Conservation (phyloP, 2,113 vertebrate species). For the Grammomys dolichurus region DNA sequence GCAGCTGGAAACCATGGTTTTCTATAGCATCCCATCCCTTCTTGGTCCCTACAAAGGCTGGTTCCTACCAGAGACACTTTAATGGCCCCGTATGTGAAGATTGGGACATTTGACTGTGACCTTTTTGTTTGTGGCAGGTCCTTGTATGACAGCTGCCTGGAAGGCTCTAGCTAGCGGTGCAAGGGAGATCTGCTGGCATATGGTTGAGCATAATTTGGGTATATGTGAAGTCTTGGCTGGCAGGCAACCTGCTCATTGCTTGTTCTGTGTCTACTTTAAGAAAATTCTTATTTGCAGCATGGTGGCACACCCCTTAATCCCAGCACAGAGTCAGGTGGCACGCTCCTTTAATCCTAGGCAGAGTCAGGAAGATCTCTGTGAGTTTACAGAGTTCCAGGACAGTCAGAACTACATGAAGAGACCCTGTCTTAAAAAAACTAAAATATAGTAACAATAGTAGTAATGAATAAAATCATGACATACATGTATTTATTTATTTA, state of each 20-base stretch:
- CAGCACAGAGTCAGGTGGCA: background rate
- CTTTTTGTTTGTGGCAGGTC: background rate
- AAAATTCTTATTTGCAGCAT: background rate
- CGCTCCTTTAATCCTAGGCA: background rate
- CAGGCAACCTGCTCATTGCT: background rate
- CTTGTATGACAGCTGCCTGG: fast-evolving
- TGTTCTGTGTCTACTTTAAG: background rate
- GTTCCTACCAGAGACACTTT: background rate
- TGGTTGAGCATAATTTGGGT: too few relatives aligned
- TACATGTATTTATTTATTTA: too few relatives aligned
- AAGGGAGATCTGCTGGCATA: fast-evolving
- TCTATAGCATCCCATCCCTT: too few relatives aligned
- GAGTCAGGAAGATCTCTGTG: background rate
- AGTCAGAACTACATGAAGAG: background rate
- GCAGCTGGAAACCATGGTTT: background rate
- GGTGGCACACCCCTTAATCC: background rate
- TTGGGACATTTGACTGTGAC: background rate
- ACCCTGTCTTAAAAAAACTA: background rate
- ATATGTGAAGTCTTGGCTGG: background rate
- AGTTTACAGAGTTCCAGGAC: background rate
- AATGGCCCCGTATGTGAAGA: background rate
- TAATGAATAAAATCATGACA: background rate
- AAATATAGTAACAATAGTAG: background rate
- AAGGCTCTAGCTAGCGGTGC: background rate
- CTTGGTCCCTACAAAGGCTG: too few relatives aligned